phyloP scores from a whole-genome alignment of 2,888 invertebrate species.

The Vesta saturnalis region DNA sequence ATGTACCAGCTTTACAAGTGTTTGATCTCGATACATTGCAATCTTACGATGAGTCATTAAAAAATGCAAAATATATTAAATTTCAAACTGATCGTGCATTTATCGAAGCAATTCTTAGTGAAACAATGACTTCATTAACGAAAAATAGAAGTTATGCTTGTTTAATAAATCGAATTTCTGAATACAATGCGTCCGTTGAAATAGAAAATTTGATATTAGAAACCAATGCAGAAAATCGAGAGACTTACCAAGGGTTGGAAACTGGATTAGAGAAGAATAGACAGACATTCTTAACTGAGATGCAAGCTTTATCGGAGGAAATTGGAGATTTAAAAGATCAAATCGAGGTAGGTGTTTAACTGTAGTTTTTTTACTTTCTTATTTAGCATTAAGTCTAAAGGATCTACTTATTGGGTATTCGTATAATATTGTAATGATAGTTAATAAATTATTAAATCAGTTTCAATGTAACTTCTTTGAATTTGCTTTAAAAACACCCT shows the following conservation, averaged over 20 bases:
- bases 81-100: conserved; percentile 44
- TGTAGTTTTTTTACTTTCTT: too few relatives aligned
- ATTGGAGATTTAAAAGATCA: conserved; percentile 54
- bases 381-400: too few relatives aligned
- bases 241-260: conserved; percentile 42
- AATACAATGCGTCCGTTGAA: conserved; percentile 26
- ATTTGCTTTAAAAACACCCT: too few relatives aligned
- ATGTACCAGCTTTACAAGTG: conserved; percentile 10
- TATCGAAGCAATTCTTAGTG: conserved; percentile 39
- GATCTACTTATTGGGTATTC: too few relatives aligned
- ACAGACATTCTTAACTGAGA: conserved; percentile 35
- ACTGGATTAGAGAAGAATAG: conserved; percentile 43
- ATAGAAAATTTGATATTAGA: conserved; percentile 38
- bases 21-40: conserved; percentile 42
- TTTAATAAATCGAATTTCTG: conserved; percentile 39
- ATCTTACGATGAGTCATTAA: conserved; percentile 30
- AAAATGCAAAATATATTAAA: conserved; percentile 39
- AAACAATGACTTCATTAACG: conserved; percentile 22
- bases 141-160: conserved; percentile 28
- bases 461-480: too few relatives aligned
- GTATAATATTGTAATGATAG: too few relatives aligned
- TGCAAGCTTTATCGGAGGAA: conserved; percentile 42
- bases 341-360: conserved; percentile 47
- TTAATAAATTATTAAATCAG: too few relatives aligned
- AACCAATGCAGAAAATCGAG: conserved; percentile 26